Evolutionary conservation across 2,888 invertebrate genomes (phyloP).

Genomic region (Rhagophthalmus giganteus): DNA sequence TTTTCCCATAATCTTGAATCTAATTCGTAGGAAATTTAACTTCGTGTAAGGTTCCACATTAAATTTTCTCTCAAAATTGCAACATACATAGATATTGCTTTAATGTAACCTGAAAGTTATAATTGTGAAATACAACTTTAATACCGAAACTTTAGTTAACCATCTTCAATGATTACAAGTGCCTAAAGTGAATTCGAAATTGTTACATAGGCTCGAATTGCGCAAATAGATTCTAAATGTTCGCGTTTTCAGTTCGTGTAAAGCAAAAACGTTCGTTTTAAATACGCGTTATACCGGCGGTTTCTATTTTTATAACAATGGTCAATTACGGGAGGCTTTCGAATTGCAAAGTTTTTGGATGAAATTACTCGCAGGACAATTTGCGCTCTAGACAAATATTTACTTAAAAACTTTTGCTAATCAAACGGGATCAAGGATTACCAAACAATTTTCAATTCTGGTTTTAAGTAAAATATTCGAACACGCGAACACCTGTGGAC

Average conservation of each 20-base stretch:
- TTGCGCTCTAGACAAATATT: too few relatives aligned
- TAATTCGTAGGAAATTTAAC: too few relatives aligned
- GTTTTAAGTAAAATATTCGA: conserved; percentile 34
- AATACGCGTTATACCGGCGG: neutral
- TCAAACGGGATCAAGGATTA: conserved; percentile 7
- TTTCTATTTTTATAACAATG: too few relatives aligned
- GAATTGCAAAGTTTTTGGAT: neutral
- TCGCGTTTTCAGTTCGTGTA: neutral
- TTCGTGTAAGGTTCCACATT: too few relatives aligned
- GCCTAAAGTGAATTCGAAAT: too few relatives aligned
- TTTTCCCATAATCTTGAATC: too few relatives aligned
- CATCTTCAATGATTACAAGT: conserved; percentile 26
- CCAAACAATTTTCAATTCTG: conserved; percentile 17
- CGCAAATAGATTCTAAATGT: too few relatives aligned
- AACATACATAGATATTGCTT: too few relatives aligned
- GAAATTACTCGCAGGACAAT: too few relatives aligned
- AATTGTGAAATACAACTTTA: conserved; percentile 12
- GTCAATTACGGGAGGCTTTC: neutral
- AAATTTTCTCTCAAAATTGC: too few relatives aligned
- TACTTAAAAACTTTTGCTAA: conserved; percentile 8
- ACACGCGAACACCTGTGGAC: conserved; percentile 38
- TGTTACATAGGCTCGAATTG: too few relatives aligned
- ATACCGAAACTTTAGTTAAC: conserved; percentile 16
- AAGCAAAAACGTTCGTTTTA: neutral
- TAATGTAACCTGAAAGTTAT: too few relatives aligned